Base-by-base conservation (phyloP, 2,113 vertebrate species). In the Clarias macrocephalus region DNA sequence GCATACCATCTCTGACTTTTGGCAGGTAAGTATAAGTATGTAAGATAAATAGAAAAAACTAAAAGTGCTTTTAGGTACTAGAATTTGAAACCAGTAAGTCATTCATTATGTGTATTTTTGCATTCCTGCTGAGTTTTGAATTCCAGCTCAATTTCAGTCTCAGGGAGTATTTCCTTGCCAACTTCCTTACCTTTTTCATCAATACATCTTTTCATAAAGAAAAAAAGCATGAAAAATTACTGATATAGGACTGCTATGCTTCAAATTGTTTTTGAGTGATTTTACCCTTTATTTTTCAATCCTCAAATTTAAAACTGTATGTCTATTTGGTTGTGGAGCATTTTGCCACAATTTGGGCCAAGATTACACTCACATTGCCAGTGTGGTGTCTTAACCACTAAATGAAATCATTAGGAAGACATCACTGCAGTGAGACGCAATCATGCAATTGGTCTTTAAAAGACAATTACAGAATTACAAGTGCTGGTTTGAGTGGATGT, bases 1-100 rank as follows among this genome's bases (percentile, higher is more conserved):
- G 3, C 98, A 99, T 91, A 99, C 98, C 88, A 99, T 99, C 21
- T 96, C 98, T 5, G 98, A 99, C 94, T 99, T 99, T 95, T 99
- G 98, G 98, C 98, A 99, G 97, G 98, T 98, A 84, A 90, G 93
- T 80, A 3, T 76, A 42, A 56, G 25, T 72, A 19, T 72, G 11
- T 80, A 56, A 59, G 4, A 33, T 9, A 33, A 42, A 48, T 11
- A 52, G 11, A 63, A 82, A 13, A 52, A 8, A 7, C 25, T 25
- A 16, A 33, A 63, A 42, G 23, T 5, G 57, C 30, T 28, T 79
- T 18, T 16, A 57, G 52, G 25, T 57, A 56, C 15, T 21, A 68
- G 23, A 19, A 76, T 33, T 12, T 85, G 12, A 5, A 72, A 33
- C 23, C 28, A 85, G 63, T 7, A 48, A 52, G 3, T 1, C 19